Percentiles rank a stretch among this genome's conserved stretches.
Conservation (phyloP, 2,113 vertebrate genomes). For the Trinectes maculatus region DNA sequence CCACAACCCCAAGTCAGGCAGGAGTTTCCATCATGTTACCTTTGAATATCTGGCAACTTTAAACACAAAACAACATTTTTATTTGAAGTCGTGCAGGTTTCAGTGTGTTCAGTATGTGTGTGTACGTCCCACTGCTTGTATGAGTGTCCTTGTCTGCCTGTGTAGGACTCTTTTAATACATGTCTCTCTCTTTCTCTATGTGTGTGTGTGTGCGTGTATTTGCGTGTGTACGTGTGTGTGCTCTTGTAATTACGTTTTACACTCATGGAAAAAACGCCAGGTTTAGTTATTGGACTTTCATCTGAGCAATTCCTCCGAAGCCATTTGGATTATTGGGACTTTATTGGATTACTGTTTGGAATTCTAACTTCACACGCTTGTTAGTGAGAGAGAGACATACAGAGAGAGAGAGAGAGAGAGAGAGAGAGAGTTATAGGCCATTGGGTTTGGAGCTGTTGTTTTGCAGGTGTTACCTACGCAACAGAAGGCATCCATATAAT, state of each 20-base stretch:
- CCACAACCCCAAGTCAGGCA: not conserved
- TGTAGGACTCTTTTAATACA: not conserved
- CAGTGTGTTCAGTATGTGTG: not conserved
- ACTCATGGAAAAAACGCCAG: constrained; percentile 27
- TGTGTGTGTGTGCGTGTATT: not conserved
- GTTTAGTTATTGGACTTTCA: constrained; percentile 51
- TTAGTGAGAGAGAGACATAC: constrained; percentile 2
- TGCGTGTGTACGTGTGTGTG: not conserved
- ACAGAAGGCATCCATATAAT: not conserved
- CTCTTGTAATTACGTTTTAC: constrained; percentile 37
- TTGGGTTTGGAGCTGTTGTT: constrained; percentile 16
- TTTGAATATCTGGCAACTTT: not conserved
- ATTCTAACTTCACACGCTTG: constrained; percentile 46
- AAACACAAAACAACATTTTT: not conserved
- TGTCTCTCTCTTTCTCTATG: not conserved
- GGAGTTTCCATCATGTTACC: not conserved
- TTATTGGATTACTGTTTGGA: constrained; percentile 60
- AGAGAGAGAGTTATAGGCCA: not conserved
- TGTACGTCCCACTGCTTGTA: not conserved
- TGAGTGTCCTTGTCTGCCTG: not conserved
- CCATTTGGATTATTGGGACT: constrained; percentile 54
- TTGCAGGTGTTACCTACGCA: constrained; percentile 20
- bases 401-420: not conserved
- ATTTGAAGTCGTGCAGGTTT: not conserved
- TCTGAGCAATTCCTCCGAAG: constrained; percentile 33